These are phyloP conservation scores for Drosophila greeni DNA, from an alignment of 2,888 invertebrate genomes.

Conservation along the genomic window DNA sequence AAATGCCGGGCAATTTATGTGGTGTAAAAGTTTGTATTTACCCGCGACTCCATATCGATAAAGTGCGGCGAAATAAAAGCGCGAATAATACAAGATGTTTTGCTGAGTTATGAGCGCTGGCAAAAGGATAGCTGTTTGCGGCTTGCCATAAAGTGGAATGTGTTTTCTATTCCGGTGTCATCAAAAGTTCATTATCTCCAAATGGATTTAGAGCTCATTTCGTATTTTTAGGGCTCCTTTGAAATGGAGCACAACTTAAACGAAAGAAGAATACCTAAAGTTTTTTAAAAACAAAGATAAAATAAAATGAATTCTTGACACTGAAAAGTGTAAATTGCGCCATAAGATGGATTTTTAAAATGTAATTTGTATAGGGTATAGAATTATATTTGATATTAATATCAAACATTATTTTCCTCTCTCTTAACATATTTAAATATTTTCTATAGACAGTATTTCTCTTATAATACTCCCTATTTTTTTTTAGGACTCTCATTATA, in stretches of 20 bases:
- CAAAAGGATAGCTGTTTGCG: background rate
- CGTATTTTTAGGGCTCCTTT: background rate
- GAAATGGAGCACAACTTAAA: background rate
- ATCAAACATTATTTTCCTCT: background rate
- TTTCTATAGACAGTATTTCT: too few relatives aligned
- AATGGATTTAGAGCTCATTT: constrained; percentile 1
- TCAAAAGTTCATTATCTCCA: background rate
- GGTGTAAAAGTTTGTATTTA: constrained; percentile 65
- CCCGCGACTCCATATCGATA: constrained; percentile 41
- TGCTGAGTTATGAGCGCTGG: constrained; percentile 14
- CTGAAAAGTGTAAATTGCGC: background rate
- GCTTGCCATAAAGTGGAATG: constrained; percentile 2
- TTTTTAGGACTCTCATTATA: background rate
- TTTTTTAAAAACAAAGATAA: background rate
- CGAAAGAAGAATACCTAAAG: background rate
- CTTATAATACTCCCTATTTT: background rate
- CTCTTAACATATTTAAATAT: too few relatives aligned
- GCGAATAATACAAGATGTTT: constrained; percentile 15
- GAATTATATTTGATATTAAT: too few relatives aligned
- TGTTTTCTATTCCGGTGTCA: constrained; percentile 4
- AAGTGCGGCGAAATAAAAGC: constrained; percentile 30
- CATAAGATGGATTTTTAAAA: background rate
- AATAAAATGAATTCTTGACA: background rate
- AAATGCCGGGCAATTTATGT: constrained; percentile 67
- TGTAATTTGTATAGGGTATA: background rate